Evolutionary conservation across 30 jellyfish, hydroid and myxozoan genomes (phyloP), one percentile per base, ranked within the genome.

Genomic region (Mastigias papua): DNA sequence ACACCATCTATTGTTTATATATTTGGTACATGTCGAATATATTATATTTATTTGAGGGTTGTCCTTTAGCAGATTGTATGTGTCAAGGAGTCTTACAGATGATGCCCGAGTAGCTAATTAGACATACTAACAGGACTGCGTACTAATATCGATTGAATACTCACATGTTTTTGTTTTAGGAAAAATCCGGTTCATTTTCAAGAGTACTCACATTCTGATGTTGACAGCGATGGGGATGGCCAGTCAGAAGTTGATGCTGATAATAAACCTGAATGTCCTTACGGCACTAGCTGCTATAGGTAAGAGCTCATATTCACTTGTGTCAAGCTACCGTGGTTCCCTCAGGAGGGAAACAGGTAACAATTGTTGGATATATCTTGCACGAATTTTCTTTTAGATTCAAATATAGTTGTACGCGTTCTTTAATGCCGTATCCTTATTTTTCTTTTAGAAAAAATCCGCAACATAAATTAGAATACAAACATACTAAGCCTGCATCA

Each of bases 251-350:
- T 9, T 25, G 49, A 51, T n/a, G 78, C 57, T 19, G 84, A 26
- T n/a, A 86, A 58, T 0, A 76, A 48, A 30, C 95, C 95, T 0
- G 95, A 82, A 57, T 91, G 97, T 30, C 95, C 92, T 2, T 91
- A 76, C 78, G 97, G 97, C 17, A 82, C 92, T 4, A 73, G 83
- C 37, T 91, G 97, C 57, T 91, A 91, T 86, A 84, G 97, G 97
- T 91, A 66, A 32, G 28, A 16, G 49, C 19, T 27, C 49, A 21
- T 46, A 33, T 20, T 80, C 37, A 10, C 0, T 15, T 35, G n/a
- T n/a, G n/a, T n/a, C n/a, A n/a, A 0, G 26, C 9, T 42, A 0
- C 35, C 37, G 13, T 42, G 7, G 13, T 42, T 42, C 54, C 0
- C 54, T 8, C 13, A 42, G 13, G 0, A 4, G 13, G 54, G 54